Conservation (phyloP, 2,113 vertebrate species). For the zebrafish (Danio rerio) region DNA sequence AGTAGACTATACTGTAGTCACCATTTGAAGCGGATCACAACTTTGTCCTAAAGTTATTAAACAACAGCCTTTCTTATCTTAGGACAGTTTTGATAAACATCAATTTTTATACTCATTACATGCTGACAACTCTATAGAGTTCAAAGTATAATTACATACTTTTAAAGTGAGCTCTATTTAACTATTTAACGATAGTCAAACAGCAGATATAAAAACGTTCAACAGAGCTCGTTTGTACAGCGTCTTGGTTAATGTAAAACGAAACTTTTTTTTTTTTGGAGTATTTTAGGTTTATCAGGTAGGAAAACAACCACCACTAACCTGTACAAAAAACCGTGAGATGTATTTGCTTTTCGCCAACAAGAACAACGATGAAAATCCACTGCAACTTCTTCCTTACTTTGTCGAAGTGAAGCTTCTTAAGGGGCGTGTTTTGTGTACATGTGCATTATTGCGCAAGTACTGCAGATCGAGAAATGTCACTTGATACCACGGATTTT, state of each 20-base stretch:
- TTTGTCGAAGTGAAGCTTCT: not conserved
- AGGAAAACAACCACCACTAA: not conserved
- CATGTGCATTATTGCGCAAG: not conserved
- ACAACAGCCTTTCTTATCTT: no score
- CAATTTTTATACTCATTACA: not conserved
- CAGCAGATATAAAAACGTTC: not conserved
- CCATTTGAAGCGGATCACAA: no score
- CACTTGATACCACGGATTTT: not conserved
- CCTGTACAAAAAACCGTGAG: not conserved
- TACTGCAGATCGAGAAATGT: not conserved
- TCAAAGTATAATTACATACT: not conserved
- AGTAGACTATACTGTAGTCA: no score
- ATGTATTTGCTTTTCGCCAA: not conserved
- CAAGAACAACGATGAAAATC: not conserved
- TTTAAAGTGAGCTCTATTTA: not conserved
- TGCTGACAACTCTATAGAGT: not conserved
- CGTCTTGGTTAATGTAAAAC: not conserved
- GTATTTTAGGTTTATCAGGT: not conserved
- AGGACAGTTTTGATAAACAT: no score
- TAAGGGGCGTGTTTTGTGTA: not conserved
- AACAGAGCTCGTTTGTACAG: not conserved
- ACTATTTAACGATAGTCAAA: not conserved
- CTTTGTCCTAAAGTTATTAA: no score
- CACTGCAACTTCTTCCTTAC: not conserved
- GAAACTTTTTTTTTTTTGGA: not conserved